Percentiles rank a stretch among this genome's conserved stretches.
phyloP scores from a whole-genome alignment of 2,888 invertebrate species.

The Noctuana brunneofusca region DNA sequence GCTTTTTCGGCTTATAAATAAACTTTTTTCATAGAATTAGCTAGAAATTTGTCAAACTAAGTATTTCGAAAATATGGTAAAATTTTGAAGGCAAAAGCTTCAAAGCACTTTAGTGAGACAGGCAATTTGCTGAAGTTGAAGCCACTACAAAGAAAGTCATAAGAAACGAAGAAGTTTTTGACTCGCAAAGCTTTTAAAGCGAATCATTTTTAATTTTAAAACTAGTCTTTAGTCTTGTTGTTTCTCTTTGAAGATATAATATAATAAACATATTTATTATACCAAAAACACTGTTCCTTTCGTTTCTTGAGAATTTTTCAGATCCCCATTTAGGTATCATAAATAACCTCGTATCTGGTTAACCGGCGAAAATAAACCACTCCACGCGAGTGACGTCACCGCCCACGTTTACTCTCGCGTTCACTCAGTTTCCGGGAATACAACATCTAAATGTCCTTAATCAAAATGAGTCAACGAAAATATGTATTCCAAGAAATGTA shows the following conservation, averaged over 20 bases:
- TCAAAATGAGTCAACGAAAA: too few relatives aligned
- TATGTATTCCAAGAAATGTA: too few relatives aligned
- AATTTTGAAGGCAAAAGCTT: constrained; percentile 4
- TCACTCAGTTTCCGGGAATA: constrained; percentile 3
- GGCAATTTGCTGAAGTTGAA: constrained; percentile 23
- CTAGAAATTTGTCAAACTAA: too few relatives aligned
- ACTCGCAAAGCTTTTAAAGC: constrained; percentile 18
- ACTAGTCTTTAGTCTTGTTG: constrained; percentile 1
- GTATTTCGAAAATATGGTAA: not conserved
- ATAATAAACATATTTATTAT: too few relatives aligned
- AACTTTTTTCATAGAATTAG: too few relatives aligned
- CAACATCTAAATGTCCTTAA: not conserved
- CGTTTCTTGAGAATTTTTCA: constrained; percentile 21
- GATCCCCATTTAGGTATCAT: constrained; percentile 28
- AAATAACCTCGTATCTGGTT: constrained; percentile 34
- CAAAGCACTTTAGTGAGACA: constrained; percentile 17
- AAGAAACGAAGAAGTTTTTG: constrained; percentile 20
- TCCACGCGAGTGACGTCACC: constrained; percentile 32
- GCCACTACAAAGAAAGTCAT: constrained; percentile 19
- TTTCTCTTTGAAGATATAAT: too few relatives aligned
- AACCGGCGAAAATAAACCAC: constrained; percentile 35
- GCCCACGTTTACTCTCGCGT: constrained; percentile 24
- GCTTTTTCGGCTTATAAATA: too few relatives aligned
- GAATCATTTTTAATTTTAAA: constrained; percentile 18
- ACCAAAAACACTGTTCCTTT: constrained; percentile 11